Base-by-base conservation (phyloP, 1,140 invertebrate species). In the Pygmarrhopalites habei region DNA sequence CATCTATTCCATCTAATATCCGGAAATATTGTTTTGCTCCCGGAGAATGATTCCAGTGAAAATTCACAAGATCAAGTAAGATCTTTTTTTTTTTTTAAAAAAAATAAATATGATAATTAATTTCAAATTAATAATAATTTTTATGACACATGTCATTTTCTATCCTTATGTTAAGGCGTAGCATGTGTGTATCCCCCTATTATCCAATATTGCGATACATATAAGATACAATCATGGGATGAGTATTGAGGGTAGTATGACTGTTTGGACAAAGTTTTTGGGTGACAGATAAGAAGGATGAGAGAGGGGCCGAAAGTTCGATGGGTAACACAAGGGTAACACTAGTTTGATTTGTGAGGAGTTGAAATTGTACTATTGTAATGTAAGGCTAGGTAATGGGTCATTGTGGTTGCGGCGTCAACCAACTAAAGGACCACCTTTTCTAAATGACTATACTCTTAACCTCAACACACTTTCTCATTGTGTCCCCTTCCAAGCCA, bases 291-390 rank as follows among this genome's bases (percentile, higher is more conserved):
- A 64, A 64, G 65, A 63, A 64, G 51, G 60, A 63, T 67, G 60
- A 56, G 49, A 17, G 14, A 44, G 29, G 57, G 64, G 63, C 51
- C 46, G 26, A 51, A 41, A 69, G 67, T 56, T 62, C 55, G 62
- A 39, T 55, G 30, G 46, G 55, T 14, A 49, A 58, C n/a, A n/a
- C n/a, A n/a, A n/a, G n/a, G n/a, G n/a, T n/a, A n/a, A n/a, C 55
- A 66, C 15, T 60, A 25, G 60, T 26, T 66, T 69, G 67, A 69
- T 69, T 69, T 69, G 67, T 69, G 64, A 66, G 64, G 67, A 69
- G 67, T 56, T 69, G 67, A 69, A 69, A 69, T 69, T 63, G 59
- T 58, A n/a, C 35, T 15, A 69, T 69, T 69, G 67, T 69, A 51
- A 44, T 43, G 29, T 15, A 28, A 47, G 46, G 23, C 23, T 41